Evolutionary conservation across 2,113 vertebrate genomes (phyloP).

Genomic region (Agapornis roseicollis): DNA sequence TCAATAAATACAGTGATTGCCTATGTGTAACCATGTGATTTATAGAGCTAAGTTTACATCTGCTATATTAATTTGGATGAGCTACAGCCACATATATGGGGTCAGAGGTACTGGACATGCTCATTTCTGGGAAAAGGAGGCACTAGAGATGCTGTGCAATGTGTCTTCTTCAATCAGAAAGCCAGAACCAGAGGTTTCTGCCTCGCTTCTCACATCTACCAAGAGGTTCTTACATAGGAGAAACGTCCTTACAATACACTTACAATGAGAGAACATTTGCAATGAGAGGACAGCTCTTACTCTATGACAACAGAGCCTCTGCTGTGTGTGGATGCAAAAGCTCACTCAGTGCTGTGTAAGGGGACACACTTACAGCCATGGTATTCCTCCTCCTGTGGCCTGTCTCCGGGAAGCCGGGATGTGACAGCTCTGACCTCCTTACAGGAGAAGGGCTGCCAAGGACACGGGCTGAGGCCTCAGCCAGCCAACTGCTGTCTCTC

Average conservation of each 20-base stretch:
- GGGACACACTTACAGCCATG: neutral
- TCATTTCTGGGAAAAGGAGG: neutral
- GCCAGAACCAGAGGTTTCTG: neutral
- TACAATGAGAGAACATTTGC: neutral
- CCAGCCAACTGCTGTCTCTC: neutral
- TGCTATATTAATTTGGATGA: neutral
- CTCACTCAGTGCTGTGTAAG: neutral
- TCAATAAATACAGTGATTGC: neutral
- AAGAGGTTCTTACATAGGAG: neutral
- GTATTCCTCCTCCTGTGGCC: neutral
- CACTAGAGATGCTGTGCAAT: neutral
- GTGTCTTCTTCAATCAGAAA: neutral
- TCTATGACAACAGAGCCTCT: neutral
- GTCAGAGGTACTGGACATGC: neutral
- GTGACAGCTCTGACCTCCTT: slow-evolving; percentile 18
- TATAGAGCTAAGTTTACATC: neutral
- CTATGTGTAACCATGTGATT: neutral
- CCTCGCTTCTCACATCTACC: neutral
- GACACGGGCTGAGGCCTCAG: neutral
- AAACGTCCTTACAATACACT: neutral
- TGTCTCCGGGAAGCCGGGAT: neutral
- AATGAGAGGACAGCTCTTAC: neutral
- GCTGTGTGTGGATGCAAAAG: neutral
- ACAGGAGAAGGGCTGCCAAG: neutral
- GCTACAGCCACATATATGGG: neutral